phyloP scores from a whole-genome alignment of 2,888 invertebrate genomes.

The Campopleginae sp. region DNA sequence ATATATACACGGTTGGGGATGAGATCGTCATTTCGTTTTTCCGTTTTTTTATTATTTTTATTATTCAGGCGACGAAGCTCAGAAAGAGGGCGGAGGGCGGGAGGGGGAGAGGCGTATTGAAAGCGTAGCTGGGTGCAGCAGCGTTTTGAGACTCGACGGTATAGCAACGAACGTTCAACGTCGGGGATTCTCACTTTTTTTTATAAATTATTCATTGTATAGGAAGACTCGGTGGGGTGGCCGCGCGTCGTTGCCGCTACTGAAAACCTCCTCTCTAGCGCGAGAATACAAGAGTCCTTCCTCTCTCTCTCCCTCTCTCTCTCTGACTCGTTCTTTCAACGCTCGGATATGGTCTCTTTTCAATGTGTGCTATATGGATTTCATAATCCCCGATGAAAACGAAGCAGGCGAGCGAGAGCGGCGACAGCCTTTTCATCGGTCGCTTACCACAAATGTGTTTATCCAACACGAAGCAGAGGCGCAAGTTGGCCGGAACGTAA shows the following conservation, averaged over 20 bases:
- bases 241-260: conserved; percentile 51
- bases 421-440: conserved; percentile 71
- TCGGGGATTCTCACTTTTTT: conserved; percentile 67
- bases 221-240: conserved; percentile 55
- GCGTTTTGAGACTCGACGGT: conserved; percentile 46
- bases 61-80: conserved; percentile 6
- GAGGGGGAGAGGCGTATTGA: background rate
- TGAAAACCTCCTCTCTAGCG: conserved; percentile 51
- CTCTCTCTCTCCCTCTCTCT: conserved; percentile 59
- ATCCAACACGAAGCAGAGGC: conserved; percentile 54
- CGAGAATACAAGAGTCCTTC: conserved; percentile 46
- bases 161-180: conserved; percentile 51
- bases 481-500: conserved; percentile 54
- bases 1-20: background rate
- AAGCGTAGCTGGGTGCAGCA: conserved; percentile 44
- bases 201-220: conserved; percentile 71
- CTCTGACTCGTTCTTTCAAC: conserved; percentile 15
- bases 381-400: conserved; percentile 65
- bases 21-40: background rate
- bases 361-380: conserved; percentile 62
- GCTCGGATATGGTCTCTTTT: conserved; percentile 48
- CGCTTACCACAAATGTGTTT: conserved; percentile 72
- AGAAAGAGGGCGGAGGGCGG: background rate
- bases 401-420: conserved; percentile 60
- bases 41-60: conserved; percentile 2